phyloP scores from a whole-genome alignment of 1,140 invertebrate genomes.

The Atta colombica region DNA sequence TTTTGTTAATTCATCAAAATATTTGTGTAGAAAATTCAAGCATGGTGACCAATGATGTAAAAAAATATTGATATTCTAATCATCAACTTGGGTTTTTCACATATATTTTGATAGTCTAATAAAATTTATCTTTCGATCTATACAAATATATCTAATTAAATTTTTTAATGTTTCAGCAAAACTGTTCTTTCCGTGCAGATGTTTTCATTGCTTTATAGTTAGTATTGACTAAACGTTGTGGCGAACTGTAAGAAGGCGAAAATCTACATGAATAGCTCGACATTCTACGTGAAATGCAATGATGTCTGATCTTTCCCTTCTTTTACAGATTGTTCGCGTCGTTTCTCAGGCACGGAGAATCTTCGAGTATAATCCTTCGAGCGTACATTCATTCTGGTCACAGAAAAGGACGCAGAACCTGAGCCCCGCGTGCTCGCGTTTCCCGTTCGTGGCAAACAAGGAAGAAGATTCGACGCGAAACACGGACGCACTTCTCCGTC shows the following conservation, averaged over 20 bases:
- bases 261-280: not conserved
- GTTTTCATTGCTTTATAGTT: too few relatives aligned
- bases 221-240: too few relatives aligned
- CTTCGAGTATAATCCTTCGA: not conserved
- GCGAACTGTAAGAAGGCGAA: not conserved
- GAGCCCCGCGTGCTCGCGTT: constrained; percentile 54
- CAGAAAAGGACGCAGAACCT: not conserved
- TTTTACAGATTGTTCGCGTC: not conserved
- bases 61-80: too few relatives aligned
- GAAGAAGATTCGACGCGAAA: constrained; percentile 53
- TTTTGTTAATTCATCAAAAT: too few relatives aligned
- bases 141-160: too few relatives aligned
- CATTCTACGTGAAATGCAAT: not conserved
- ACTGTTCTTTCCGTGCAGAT: too few relatives aligned
- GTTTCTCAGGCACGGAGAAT: not conserved
- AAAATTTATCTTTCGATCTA: too few relatives aligned
- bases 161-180: too few relatives aligned
- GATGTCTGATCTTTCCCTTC: constrained; percentile 2
- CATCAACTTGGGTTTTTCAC: too few relatives aligned
- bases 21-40: too few relatives aligned
- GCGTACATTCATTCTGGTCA: not conserved
- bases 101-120: too few relatives aligned
- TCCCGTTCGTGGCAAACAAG: constrained; percentile 73
- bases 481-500: constrained; percentile 58
- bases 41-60: too few relatives aligned